Evolutionary conservation across 2,113 vertebrate species (phyloP), one percentile per base, ranked within the genome.

Genomic region (Chloropsis hardwickii): DNA sequence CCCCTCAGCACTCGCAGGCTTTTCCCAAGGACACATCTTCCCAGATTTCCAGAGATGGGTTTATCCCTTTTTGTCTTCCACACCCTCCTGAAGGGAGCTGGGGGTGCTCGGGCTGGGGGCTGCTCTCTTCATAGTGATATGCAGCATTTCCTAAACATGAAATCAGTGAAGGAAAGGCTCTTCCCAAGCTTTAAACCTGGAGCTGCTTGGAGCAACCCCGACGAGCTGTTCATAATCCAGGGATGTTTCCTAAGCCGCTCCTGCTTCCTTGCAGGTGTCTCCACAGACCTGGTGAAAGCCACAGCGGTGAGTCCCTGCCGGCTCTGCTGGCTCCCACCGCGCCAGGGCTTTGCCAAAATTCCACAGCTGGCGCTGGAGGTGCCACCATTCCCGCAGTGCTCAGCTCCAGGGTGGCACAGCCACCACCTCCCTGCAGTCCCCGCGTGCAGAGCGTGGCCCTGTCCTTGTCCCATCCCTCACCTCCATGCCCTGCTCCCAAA

Each of bases 201-300:
- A 31, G 21, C 29, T 54, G 79, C 42, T 71, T 10, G 11, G 48
- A 60, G 6, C 47, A 45, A 7, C 27, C 45, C 33, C 0, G 0
- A 2, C 3, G 2, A 2, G 60, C 4, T 1, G 23, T 3, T 2
- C 20, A 0, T 1, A 21, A 3, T 3, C 8, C 23, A 2, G 0
- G 48, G 61, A 1, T 64, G 23, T 9, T 60, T 23, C 40, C 51
- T 37, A 39, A 81, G 56, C 5, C 1, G 1, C 22, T 81, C 35
- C 79, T 3, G 2, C 44, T 88, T 37, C 6, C 1, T 71, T 72
- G n/a, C 94, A 97, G 97, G 95, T 33, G 47, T 83, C 61, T 69
- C 47, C 25, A 1, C 53, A 9, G 73, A 25, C 3, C 44, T 27
- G 11, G 1, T 14, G 73, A 90, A 37, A 44, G 85, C 85, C 3